Conservation (phyloP, 1,140 invertebrate genomes). For the Brachionus asplanchnoidis region DNA sequence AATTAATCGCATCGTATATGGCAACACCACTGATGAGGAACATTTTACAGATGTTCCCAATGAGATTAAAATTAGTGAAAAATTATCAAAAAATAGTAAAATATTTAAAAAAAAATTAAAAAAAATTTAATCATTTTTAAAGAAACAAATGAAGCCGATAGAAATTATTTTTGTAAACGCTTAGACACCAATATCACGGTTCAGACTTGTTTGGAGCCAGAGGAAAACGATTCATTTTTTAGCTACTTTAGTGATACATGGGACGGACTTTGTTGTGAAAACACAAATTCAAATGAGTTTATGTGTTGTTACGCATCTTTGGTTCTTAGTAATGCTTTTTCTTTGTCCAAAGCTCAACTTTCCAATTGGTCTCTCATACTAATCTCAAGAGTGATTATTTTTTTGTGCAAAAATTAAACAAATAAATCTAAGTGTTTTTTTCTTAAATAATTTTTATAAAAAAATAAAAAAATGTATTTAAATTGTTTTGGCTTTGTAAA, state of each 20-base stretch:
- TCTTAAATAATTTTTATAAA: neutral
- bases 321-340: neutral
- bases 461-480: neutral
- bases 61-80: neutral
- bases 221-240: neutral
- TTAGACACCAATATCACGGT: neutral
- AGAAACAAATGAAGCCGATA: neutral
- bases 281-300: neutral
- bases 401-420: neutral
- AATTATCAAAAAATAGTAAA: neutral
- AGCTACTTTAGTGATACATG: neutral
- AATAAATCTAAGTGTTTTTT: neutral
- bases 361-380: neutral
- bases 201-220: neutral
- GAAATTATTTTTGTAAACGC: neutral
- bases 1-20: neutral
- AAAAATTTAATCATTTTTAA: neutral
- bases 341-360: neutral
- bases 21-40: neutral
- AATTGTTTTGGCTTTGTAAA: neutral
- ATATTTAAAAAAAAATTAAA: neutral
- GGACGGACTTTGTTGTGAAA: slow-evolving; percentile 16
- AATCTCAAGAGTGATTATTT: neutral
- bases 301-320: slow-evolving; percentile 20
- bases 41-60: neutral